A percentile compares a stretch with the other conserved stretches of the same genome.
These are phyloP conservation scores for Edolisoma coerulescens DNA, from an alignment of 2,113 vertebrate genomes.

Conservation along the genomic window DNA sequence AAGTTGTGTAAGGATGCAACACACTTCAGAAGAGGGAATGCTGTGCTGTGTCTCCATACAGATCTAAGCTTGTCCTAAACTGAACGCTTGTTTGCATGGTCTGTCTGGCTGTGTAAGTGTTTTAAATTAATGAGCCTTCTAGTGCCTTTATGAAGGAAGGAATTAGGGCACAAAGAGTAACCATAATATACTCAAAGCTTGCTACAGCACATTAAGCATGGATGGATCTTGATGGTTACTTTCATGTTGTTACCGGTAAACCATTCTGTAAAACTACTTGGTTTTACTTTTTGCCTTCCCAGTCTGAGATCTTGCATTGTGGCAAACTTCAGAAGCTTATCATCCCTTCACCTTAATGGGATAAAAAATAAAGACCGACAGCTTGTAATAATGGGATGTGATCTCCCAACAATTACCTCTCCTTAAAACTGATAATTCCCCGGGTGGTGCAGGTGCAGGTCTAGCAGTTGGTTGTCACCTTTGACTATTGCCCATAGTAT, in stretches of 20 bases:
- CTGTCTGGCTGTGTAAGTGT: neutral
- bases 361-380: neutral
- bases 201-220: neutral
- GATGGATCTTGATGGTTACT: neutral
- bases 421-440: neutral
- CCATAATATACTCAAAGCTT: neutral
- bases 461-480: neutral
- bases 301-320: neutral
- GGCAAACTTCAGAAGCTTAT: neutral
- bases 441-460: neutral
- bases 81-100: accelerated
- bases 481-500: neutral
- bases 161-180: neutral
- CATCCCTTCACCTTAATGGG: neutral
- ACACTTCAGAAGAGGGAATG: neutral
- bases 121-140: neutral
- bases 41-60: neutral
- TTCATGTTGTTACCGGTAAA: neutral
- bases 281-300: neutral
- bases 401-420: neutral
- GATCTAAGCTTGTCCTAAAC: neutral
- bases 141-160: neutral
- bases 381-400: neutral
- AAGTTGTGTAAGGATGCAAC: accelerated
- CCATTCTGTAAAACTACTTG: neutral